Evolutionary conservation across 2,113 vertebrate genomes (phyloP), one percentile per base, ranked within the genome.

Genomic region (Actenoides hombroni): DNA sequence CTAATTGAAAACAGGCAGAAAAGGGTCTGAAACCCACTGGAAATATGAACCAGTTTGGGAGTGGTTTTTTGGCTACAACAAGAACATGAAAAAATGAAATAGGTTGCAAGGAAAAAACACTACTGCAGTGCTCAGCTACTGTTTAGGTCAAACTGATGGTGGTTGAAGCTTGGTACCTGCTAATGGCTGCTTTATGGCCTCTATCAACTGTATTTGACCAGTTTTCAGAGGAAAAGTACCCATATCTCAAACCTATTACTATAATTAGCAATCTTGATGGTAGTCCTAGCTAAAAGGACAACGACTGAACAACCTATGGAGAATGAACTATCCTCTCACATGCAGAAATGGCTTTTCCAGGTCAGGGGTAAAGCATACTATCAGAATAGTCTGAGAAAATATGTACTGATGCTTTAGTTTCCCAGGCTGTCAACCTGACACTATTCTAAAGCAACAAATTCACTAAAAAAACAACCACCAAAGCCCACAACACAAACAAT

Each of bases 281-380:
- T 67, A 94, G 76, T 81, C 35, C 56, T 64, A 93, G 90, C 51
- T 75, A 81, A 94, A 93, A 95, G 85, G 68, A 95, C 73, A 88
- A 78, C 85, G 90, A 81, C 68, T 61, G 48, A 92, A 95, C 6
- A 16, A 95, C 59, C 40, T 59, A 25, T 14, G 51, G 75, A 81
- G 86, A 96, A 90, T 88, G 68, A 96, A 92, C 76, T 91, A 92
- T 77, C 69, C 64, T 93, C 79, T 90, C 76, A 90, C 42, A 46
- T 13, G 24, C 71, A 92, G 75, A 90, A 16, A 35, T 85, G 71
- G 37, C 64, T 95, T 74, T 84, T 93, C 60, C 75, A 83, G 64
- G 56, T 86, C 64, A 95, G 64, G 16, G 73, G 67, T 70, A 77
- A 92, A 88, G 28, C 16, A 70, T 6, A 48, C 61, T 73, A 56